A percentile compares a stretch with the other conserved stretches of the same genome.
phyloP scores from a whole-genome alignment of 2,888 invertebrate species.

The Ecdyonurus torrentis region DNA sequence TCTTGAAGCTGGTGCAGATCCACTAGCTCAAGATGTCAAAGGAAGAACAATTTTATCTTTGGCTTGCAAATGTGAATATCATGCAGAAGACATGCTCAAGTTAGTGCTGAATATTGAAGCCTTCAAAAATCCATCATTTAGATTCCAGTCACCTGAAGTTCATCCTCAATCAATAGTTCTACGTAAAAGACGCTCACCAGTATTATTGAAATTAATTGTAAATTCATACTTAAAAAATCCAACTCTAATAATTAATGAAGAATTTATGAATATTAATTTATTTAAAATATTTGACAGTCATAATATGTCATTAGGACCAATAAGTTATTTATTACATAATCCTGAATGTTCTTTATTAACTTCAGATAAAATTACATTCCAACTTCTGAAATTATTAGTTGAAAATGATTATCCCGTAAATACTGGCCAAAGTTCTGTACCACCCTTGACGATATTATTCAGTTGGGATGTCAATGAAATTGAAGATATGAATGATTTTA shows the following conservation, averaged over 20 bases:
- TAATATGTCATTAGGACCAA: not conserved
- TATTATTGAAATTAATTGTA: not conserved
- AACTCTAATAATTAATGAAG: not conserved
- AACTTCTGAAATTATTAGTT: not conserved
- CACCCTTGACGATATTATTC: not conserved
- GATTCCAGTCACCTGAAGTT: not conserved
- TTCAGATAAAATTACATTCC: not conserved
- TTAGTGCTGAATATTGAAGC: not conserved
- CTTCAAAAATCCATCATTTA: not conserved
- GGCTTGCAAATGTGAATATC: not conserved
- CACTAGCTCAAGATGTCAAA: not conserved
- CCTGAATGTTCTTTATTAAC: not conserved
- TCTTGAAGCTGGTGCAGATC: not conserved
- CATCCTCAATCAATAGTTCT: not conserved
- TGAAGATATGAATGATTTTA: not conserved
- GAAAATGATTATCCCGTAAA: not conserved
- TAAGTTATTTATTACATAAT: not conserved
- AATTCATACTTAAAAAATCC: not conserved
- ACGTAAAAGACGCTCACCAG: not conserved
- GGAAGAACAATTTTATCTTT: not conserved
- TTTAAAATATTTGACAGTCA: not conserved
- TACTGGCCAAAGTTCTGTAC: not conserved
- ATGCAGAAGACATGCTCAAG: not conserved
- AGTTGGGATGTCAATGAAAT: not conserved
- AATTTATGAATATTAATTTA: not conserved